Evolutionary conservation across 37 sponge, comb jelly and placozoan species (phyloP), one percentile per base, ranked within the genome.

Genomic region (Chondrosia reniformis): DNA sequence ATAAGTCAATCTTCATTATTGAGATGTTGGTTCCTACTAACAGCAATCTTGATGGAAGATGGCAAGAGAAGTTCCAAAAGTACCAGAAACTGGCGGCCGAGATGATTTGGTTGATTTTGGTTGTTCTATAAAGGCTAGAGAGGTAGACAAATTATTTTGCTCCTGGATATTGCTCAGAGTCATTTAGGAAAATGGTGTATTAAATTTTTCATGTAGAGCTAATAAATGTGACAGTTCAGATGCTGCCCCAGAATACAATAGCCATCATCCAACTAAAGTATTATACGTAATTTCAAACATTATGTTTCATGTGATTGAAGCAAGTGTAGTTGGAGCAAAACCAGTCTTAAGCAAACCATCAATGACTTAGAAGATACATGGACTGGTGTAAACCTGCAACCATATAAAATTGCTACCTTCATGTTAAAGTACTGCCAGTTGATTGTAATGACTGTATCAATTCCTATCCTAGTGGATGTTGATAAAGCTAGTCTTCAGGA

Each of bases 221-320:
- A 37, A 66, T 39, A 21, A 66, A 36, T 31, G 67, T 66, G 67
- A 66, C 32, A 66, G 67, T 66, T 66, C 9, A 37, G 7, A 66
- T 66, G 67, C 30, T 78, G 24, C 79, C 63, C 27, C 79, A 63
- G 3, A 63, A 61, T 33, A 78, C 79, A 5, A 78, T 41, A 15
- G 6, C 79, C 27, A 36, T 63, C 46, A 54, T 78, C 2, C 79
- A 78, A 40, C 79, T 64, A 27, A 64, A 64, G 79, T 40, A 78
- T 78, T 24, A 77, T 77, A 5, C 24, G 59, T 7, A 78, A 78
- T 58, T 78, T 63, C 45, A 62, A 78, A 33, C 41, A 63, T 13
- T 39, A 59, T 8, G 61, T 63, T 15, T 63, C 61, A 15, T 63
- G 32, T 27, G 33, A 64, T 54, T 64, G 61, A 25, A 19, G 61